Conservation (phyloP, 1,140 invertebrate genomes). For the Drosophila varians region DNA sequence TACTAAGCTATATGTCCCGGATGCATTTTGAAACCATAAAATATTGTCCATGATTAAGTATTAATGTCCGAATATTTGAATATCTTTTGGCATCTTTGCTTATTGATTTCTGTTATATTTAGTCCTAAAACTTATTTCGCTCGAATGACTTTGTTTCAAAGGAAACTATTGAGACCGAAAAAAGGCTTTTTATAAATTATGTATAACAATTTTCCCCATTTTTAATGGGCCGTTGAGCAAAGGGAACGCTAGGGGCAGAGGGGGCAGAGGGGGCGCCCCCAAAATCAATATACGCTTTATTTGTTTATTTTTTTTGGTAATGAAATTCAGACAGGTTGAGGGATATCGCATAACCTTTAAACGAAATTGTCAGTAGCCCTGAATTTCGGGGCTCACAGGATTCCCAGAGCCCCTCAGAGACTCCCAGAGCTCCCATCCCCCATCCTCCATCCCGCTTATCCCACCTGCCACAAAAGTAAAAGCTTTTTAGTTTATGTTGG, state of each 20-base stretch:
- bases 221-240: slow-evolving; percentile 30
- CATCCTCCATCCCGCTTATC: background rate
- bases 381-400: slow-evolving; percentile 9
- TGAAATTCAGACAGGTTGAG: slow-evolving; percentile 15
- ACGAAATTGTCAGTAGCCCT: slow-evolving; percentile 17
- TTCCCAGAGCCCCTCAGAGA: background rate
- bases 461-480: slow-evolving; percentile 15
- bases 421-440: background rate
- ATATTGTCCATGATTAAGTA: background rate
- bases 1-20: slow-evolving; percentile 15
- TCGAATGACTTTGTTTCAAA: slow-evolving; percentile 26
- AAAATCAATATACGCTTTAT: slow-evolving; percentile 34
- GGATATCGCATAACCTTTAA: slow-evolving; percentile 15
- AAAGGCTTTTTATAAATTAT: slow-evolving; percentile 53
- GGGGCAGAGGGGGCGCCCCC: background rate
- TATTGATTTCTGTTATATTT: slow-evolving; percentile 40
- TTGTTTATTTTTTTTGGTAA: background rate
- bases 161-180: slow-evolving; percentile 32
- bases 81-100: background rate
- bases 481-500: slow-evolving; percentile 43
- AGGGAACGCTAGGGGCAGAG: background rate
- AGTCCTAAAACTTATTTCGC: slow-evolving; percentile 31
- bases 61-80: background rate
- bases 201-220: slow-evolving; percentile 37
- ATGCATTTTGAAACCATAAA: background rate